phyloP scores from a whole-genome alignment of 37 sponge, comb jelly and placozoan genomes.

The Agelas oroides region DNA sequence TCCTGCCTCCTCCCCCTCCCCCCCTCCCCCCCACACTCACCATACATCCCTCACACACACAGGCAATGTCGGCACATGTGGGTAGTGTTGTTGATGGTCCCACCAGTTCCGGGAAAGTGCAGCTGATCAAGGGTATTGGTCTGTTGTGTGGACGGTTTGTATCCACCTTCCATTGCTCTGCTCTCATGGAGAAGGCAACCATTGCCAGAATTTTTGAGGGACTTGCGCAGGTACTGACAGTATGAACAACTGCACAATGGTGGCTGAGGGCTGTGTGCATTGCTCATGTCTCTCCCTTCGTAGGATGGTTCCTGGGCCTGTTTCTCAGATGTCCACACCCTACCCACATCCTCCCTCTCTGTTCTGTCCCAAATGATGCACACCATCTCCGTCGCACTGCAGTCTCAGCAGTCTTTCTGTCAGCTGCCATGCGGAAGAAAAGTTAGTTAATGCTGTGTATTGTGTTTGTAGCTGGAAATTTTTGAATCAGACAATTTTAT shows the following conservation, averaged over 20 bases:
- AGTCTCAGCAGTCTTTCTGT: conserved; percentile 21
- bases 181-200: conserved; percentile 35
- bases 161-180: conserved; percentile 42
- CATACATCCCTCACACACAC: conserved; percentile 6
- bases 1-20: too few species aligned
- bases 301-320: conserved; percentile 85
- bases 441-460: conserved; percentile 45
- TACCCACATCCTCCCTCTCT: conserved; percentile 44
- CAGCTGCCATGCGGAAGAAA: conserved; percentile 52
- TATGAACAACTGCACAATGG: too few species aligned
- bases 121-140: conserved; percentile 66
- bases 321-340: conserved; percentile 59
- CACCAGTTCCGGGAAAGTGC: conserved; percentile 54
- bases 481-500: too few species aligned
- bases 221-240: conserved; percentile 64
- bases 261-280: too few species aligned
- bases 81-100: conserved; percentile 61
- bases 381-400: conserved; percentile 53
- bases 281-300: background rate
- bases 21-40: conserved; percentile 11
- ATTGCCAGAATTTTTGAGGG: conserved; percentile 58
- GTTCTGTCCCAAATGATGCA: conserved; percentile 73
- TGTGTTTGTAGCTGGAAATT: too few species aligned
- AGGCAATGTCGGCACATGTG: conserved; percentile 41
- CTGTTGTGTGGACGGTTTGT: conserved; percentile 64